These are phyloP conservation scores for Pluvialis apricaria DNA, from an alignment of 2,113 vertebrate species.

Conservation along the genomic window DNA sequence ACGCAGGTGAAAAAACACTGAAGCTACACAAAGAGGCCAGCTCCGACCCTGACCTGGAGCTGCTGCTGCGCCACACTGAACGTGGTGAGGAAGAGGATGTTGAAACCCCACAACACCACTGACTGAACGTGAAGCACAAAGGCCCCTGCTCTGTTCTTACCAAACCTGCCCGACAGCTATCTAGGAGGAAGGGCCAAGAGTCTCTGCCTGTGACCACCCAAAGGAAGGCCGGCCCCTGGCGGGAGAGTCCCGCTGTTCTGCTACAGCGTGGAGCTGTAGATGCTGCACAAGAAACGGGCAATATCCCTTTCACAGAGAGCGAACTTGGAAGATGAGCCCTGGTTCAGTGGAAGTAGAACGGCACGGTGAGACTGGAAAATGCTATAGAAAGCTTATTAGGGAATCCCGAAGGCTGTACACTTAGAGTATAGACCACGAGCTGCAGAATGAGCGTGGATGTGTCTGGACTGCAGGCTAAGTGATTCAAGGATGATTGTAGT, in stretches of 20 bases:
- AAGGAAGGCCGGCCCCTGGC: background rate
- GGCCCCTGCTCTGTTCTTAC: background rate
- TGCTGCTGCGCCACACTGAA: conserved; percentile 76
- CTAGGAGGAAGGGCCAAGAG: background rate
- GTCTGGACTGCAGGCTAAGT: background rate
- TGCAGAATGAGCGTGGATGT: background rate
- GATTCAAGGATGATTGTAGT: background rate
- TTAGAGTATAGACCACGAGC: background rate
- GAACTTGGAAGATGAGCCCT: background rate
- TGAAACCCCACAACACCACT: conserved; percentile 57
- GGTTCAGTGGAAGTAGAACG: background rate
- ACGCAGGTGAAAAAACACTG: conserved; percentile 49
- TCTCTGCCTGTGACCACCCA: background rate
- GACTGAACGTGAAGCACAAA: background rate
- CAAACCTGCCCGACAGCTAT: background rate
- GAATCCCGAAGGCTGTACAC: background rate
- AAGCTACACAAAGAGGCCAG: conserved; percentile 66
- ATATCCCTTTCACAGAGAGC: background rate
- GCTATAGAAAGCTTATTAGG: background rate
- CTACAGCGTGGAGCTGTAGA: background rate
- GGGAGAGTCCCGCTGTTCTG: background rate
- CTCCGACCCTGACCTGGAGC: conserved; percentile 77
- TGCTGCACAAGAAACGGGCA: background rate
- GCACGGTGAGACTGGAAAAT: background rate
- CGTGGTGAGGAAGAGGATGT: conserved; percentile 55